phyloP scores from a whole-genome alignment of 1,140 invertebrate species.

The Acromyrmex charruanus region DNA sequence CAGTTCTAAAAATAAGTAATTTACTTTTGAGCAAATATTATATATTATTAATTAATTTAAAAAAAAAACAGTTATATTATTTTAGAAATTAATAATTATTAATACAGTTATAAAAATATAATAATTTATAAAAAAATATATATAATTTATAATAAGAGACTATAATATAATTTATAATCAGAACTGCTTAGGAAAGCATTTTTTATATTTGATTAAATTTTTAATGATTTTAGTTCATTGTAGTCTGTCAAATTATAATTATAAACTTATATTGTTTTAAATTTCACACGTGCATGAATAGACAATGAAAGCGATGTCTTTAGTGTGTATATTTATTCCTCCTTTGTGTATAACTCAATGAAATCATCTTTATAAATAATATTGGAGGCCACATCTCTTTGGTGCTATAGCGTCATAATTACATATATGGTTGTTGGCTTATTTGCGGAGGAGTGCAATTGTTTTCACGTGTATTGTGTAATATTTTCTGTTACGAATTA shows the following conservation, averaged over 20 bases:
- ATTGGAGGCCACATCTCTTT: slow-evolving; percentile 10
- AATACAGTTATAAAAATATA: background rate
- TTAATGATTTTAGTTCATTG: slow-evolving; percentile 18
- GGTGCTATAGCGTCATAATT: slow-evolving; percentile 4
- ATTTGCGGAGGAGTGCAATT: background rate
- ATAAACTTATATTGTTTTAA: slow-evolving; percentile 2
- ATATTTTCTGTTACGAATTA: slow-evolving; percentile 22
- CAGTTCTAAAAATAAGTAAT: background rate
- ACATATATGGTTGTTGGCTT: slow-evolving; percentile 31
- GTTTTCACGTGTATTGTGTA: background rate
- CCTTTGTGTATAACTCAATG: slow-evolving; percentile 1
- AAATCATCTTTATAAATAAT: slow-evolving; percentile 57
- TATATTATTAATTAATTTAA: background rate
- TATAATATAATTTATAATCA: background rate
- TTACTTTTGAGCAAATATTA: background rate
- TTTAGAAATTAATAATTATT: slow-evolving; percentile 1
- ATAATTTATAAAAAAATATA: too few relatives aligned
- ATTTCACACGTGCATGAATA: background rate
- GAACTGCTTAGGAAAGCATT: background rate
- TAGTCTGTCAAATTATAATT: background rate
- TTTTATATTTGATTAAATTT: background rate
- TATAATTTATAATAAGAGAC: background rate
- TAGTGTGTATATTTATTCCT: slow-evolving; percentile 53
- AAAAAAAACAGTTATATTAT: background rate
- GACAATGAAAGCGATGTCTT: background rate